Evolutionary conservation across 2,888 invertebrate genomes (phyloP).

Genomic region (Crocallis elinguaria): DNA sequence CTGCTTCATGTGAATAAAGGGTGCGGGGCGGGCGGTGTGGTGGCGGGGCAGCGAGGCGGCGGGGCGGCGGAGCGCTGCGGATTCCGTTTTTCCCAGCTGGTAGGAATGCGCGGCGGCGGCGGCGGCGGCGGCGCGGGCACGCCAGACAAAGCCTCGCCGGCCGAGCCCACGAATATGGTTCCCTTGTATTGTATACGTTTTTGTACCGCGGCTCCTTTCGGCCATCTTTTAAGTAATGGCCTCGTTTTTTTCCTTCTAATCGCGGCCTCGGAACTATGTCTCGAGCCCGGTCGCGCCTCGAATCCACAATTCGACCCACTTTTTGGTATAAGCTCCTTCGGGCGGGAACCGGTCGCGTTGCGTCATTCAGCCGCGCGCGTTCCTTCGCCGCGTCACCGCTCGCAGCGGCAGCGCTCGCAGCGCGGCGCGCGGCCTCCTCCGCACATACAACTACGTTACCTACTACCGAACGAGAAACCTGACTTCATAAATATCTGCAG

Average conservation of each 20-base stretch:
- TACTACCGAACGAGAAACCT: not conserved
- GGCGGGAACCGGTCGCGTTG: conserved; percentile 44
- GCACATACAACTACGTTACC: too few species aligned
- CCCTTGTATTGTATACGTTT: conserved; percentile 63
- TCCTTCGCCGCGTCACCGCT: conserved; percentile 4
- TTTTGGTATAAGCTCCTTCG: conserved; percentile 49
- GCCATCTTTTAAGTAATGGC: conserved; percentile 66
- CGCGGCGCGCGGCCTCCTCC: too few species aligned
- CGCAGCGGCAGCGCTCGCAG: not conserved
- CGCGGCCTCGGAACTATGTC: conserved; percentile 56
- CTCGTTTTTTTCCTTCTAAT: conserved; percentile 61
- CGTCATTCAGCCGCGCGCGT: conserved; percentile 18
- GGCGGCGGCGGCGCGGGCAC: conserved; percentile 36
- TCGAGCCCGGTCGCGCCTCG: conserved; percentile 45
- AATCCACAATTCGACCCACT: conserved; percentile 45
- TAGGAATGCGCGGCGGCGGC: conserved; percentile 34
- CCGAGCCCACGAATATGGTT: conserved; percentile 40
- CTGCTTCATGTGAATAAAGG: not conserved
- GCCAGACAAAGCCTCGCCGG: conserved; percentile 42
- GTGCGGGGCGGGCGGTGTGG: not conserved
- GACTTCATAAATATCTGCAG: not conserved
- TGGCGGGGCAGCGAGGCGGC: not conserved
- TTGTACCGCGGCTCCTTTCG: conserved; percentile 65
- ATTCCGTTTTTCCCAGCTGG: not conserved
- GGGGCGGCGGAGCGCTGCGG: not conserved